Conservation (phyloP, 2,888 invertebrate genomes). For the Lepidocyrtoides sp. region DNA sequence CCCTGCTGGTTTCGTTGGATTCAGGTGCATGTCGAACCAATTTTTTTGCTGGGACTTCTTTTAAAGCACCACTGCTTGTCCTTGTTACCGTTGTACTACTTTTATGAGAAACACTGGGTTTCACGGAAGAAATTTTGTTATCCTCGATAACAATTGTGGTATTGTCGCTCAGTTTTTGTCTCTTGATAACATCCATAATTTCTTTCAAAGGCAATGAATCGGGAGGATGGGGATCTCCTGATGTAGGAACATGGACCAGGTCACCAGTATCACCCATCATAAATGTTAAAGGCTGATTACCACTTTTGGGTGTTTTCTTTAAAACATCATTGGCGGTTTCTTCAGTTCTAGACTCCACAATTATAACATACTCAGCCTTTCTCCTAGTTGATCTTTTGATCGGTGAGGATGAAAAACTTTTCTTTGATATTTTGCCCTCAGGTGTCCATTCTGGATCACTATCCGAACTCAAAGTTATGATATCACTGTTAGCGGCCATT, state of each 20-base stretch:
- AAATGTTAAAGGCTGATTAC: slow-evolving; percentile 66
- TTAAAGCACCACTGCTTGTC: neutral
- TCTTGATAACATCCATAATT: slow-evolving; percentile 70
- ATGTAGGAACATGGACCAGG: slow-evolving; percentile 61
- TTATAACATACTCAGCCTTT: slow-evolving; percentile 67
- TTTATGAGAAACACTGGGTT: neutral
- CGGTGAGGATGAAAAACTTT: neutral
- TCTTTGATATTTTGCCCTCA: slow-evolving; percentile 26
- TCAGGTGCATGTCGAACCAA: slow-evolving; percentile 29
- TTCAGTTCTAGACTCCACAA: slow-evolving; percentile 66
- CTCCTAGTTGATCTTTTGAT: slow-evolving; percentile 39
- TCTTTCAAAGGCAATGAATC: slow-evolving; percentile 70
- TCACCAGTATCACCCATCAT: slow-evolving; percentile 68
- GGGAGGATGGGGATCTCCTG: slow-evolving; percentile 41
- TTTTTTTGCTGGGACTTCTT: neutral
- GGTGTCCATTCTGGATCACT: slow-evolving; percentile 67
- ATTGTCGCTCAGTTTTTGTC: slow-evolving; percentile 64
- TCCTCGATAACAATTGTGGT: slow-evolving; percentile 73
- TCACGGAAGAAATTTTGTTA: slow-evolving; percentile 57
- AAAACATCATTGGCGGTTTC: slow-evolving; percentile 21
- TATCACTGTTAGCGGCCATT: slow-evolving; percentile 16
- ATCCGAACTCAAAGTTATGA: slow-evolving; percentile 75
- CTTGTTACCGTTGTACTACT: neutral
- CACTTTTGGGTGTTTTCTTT: slow-evolving; percentile 47
- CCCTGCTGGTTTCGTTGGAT: neutral